Conservation (phyloP, 2,113 vertebrate species). For the Xenotilapia longispinis region DNA sequence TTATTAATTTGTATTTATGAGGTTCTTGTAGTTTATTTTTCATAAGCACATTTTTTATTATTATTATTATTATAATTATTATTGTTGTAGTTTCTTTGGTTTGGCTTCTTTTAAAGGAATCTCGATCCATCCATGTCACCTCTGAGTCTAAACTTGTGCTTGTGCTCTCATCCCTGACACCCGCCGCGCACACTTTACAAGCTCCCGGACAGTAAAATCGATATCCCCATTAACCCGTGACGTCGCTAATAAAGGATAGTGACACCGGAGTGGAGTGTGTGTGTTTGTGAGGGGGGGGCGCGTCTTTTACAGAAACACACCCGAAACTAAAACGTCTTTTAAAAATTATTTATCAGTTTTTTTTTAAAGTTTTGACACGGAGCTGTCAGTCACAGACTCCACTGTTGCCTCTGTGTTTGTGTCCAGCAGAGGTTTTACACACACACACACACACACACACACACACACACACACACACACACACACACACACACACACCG, state of each 20-base stretch:
- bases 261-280: constrained; percentile 5
- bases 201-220: constrained; percentile 47
- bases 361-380: not conserved
- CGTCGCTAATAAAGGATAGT: constrained; percentile 54
- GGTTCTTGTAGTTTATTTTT: not conserved
- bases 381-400: not conserved
- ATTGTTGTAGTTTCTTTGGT: not conserved
- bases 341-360: not conserved
- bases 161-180: not conserved
- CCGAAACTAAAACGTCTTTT: not conserved
- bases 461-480: not conserved
- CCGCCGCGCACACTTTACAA: not conserved
- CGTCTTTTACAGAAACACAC: not conserved
- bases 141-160: not conserved
- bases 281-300: not conserved
- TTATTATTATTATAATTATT: accelerated
- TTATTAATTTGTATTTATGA: not conserved
- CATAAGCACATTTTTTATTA: not conserved
- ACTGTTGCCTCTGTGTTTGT: not conserved
- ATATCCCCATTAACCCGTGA: constrained; percentile 60
- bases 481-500: too few relatives aligned
- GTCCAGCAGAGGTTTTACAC: not conserved
- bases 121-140: not conserved
- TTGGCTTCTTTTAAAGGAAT: not conserved
- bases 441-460: not conserved